Evolutionary conservation across 64 coral and sea anemone genomes (phyloP), one percentile per base, ranked within the genome.

Genomic region (Exaiptasia diaphana): DNA sequence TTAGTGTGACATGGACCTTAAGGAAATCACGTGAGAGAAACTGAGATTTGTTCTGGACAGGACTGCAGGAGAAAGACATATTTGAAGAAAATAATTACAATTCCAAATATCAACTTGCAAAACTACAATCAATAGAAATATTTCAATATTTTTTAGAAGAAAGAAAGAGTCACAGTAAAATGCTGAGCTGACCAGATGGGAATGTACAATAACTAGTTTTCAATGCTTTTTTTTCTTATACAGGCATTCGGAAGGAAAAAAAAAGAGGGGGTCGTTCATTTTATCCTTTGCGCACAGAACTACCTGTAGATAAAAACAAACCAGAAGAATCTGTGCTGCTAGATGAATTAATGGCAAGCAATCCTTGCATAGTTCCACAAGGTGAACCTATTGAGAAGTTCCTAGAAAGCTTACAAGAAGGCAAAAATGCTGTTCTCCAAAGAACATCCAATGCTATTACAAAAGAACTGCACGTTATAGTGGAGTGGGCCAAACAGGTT

Each of bases 401-500:
- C 8, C 35, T 79, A 21, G 67, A 71, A 8, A 72, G 53, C 13
- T 14, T 45, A 4, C 58, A 78, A 79, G 82, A 90, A 26, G 64
- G 74, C 21, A 92, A 76, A 20, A 62, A 92, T 43, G 84, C 79
- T 35, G 43, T 83, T n/a, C 73, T 99, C 0, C 88, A 82, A 2
- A 68, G 80, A 12, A 53, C 90, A 27, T 99, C 94, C 37, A 99
- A 84, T 75, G 89, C 89, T 26, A 87, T 99, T 46, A 85, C 89
- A 38, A 83, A 57, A 73, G 94, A 99, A 62, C 85, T 99, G 15
- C 67, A 83, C 10, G 4, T 89, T 8, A 99, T 99, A 59, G 94
- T 99, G 15, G 94, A 99, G 25, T 99, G 94, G 94, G 94, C 94
- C 23, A 92, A 99, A 74, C 56, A 82, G 24, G 90, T 99, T 24